Evolutionary conservation across 2,797 vertebrate genomes (phyloP).

Genomic region (Gymnothorax reevesii): DNA sequence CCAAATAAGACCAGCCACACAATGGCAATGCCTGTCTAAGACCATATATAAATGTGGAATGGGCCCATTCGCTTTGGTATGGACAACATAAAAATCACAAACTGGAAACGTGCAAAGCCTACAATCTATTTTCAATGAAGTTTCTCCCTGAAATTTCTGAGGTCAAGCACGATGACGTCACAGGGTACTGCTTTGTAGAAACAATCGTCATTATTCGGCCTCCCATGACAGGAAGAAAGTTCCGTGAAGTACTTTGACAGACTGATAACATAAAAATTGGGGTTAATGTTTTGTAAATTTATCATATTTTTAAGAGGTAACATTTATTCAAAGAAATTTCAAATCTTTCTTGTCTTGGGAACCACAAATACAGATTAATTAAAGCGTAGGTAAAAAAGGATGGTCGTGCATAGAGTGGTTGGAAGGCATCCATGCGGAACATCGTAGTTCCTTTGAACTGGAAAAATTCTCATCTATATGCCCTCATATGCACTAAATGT

Average conservation of each 20-base stretch:
- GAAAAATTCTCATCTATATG: not conserved
- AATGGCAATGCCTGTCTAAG: not conserved
- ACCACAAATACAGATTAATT: too few relatives aligned
- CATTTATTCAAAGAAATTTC: too few relatives aligned
- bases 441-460: not conserved
- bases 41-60: not conserved
- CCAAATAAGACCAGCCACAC: not conserved
- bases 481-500: not conserved
- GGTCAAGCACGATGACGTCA: not conserved
- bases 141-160: not conserved
- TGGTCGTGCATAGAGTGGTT: not conserved
- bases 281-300: too few relatives aligned
- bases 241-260: too few relatives aligned
- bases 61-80: not conserved
- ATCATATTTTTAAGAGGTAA: too few relatives aligned
- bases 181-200: not conserved
- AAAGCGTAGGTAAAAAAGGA: not conserved
- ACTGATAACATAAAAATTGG: too few relatives aligned
- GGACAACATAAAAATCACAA: not conserved
- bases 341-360: too few relatives aligned
- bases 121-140: not conserved
- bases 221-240: too few relatives aligned
- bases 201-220: not conserved
- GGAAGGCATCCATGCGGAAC: not conserved
- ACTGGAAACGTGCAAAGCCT: not conserved